A percentile compares a stretch with the other conserved stretches of the same genome.
Evolutionary conservation across 1,140 invertebrate genomes (phyloP).

Genomic region (Bombus huntii): DNA sequence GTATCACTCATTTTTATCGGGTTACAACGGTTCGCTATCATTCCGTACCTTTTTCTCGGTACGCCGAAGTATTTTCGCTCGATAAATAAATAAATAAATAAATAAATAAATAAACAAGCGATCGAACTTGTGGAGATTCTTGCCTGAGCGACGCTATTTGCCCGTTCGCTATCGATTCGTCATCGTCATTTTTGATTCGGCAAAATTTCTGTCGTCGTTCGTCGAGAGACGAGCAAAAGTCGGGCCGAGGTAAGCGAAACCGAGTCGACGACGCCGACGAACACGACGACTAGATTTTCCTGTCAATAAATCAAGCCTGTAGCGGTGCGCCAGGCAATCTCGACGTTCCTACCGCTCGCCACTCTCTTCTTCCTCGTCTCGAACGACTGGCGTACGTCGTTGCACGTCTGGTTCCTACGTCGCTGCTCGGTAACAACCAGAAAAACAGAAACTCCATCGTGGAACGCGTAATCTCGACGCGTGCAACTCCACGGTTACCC

Average conservation of each 20-base stretch:
- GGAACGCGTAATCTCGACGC: slow-evolving; percentile 24
- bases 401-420: no score
- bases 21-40: no score
- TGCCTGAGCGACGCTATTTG: not conserved
- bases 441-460: slow-evolving; percentile 45
- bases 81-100: no score
- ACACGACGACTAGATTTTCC: slow-evolving; percentile 81
- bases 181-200: slow-evolving; percentile 15
- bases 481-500: slow-evolving; percentile 5
- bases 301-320: slow-evolving; percentile 82
- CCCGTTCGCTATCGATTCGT: not conserved
- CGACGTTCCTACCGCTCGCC: slow-evolving; percentile 71
- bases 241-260: slow-evolving; percentile 72
- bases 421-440: slow-evolving; percentile 42
- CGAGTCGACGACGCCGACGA: slow-evolving; percentile 23
- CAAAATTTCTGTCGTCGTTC: slow-evolving; percentile 26
- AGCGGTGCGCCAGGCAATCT: slow-evolving; percentile 59
- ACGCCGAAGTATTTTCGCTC: no score
- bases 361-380: slow-evolving; percentile 48
- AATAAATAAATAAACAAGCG: no score
- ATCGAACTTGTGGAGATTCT: slow-evolving; percentile 1
- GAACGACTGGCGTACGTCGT: not conserved
- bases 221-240: slow-evolving; percentile 55
- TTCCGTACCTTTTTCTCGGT: no score
- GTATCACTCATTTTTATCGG: no score